Conservation (phyloP, 2,888 invertebrate genomes). For the Protonemura montana region DNA sequence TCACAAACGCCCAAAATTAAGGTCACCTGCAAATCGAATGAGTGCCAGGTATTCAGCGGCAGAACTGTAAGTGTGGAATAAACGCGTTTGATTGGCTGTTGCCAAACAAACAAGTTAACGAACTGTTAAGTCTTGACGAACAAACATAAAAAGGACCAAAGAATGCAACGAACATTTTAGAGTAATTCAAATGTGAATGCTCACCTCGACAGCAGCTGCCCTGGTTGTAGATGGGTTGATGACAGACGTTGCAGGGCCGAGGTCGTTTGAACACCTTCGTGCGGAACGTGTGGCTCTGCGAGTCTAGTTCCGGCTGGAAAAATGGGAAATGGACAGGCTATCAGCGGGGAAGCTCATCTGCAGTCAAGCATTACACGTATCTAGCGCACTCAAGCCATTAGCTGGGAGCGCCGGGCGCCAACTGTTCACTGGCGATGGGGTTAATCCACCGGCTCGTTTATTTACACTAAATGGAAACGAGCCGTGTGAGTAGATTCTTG, state of each 20-base stretch:
- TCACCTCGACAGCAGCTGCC: conserved; percentile 81
- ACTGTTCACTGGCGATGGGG: background rate
- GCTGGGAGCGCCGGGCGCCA: background rate
- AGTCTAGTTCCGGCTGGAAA: conserved; percentile 73
- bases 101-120: no score
- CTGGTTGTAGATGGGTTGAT: conserved; percentile 76
- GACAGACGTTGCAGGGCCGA: conserved; percentile 80
- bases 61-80: no score
- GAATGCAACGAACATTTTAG: no score
- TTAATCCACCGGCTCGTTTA: background rate
- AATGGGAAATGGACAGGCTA: conserved; percentile 52
- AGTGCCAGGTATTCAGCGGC: no score
- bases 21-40: no score
- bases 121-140: no score
- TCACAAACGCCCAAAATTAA: no score
- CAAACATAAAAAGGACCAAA: no score
- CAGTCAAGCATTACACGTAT: background rate
- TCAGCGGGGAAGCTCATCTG: background rate
- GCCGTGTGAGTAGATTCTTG: background rate
- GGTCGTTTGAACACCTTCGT: conserved; percentile 78
- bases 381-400: background rate
- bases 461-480: background rate
- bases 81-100: no score
- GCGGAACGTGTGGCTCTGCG: conserved; percentile 76
- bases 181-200: conserved; percentile 49